phyloP scores from a whole-genome alignment of 2,113 vertebrate species.

The Ploceus nigricollis region DNA sequence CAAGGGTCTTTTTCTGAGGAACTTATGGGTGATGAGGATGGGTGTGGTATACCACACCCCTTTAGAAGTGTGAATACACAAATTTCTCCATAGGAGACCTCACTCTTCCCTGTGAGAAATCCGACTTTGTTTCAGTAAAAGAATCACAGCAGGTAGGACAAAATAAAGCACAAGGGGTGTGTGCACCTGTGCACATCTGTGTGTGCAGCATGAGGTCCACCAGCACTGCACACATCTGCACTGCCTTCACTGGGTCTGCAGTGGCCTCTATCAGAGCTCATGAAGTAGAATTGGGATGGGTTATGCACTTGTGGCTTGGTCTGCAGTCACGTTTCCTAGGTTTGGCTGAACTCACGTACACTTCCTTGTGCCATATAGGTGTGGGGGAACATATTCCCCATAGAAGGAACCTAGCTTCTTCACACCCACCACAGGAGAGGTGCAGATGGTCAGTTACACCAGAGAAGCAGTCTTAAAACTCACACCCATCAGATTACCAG shows the following conservation, averaged over 20 bases:
- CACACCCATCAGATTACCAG: not conserved
- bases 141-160: not conserved
- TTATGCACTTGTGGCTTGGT: not conserved
- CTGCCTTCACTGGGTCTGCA: not conserved
- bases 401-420: not conserved
- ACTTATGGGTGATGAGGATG: not conserved
- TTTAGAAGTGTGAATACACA: not conserved
- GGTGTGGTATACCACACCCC: not conserved
- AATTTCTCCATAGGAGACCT: not conserved
- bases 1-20: not conserved
- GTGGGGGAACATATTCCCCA: not conserved
- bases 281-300: not conserved
- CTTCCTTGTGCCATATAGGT: fast-evolving
- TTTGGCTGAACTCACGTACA: not conserved
- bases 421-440: not conserved
- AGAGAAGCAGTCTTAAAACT: not conserved
- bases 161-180: not conserved
- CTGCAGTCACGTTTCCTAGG: not conserved
- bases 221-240: not conserved
- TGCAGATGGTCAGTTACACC: not conserved
- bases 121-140: not conserved
- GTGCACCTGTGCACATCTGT: not conserved
- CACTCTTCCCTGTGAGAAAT: not conserved
- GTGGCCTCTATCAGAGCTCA: not conserved
- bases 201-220: not conserved